Percentiles rank a stretch among this genome's conserved stretches.
phyloP scores from a whole-genome alignment of 2,888 invertebrate species.

The Mesoligia furuncula region DNA sequence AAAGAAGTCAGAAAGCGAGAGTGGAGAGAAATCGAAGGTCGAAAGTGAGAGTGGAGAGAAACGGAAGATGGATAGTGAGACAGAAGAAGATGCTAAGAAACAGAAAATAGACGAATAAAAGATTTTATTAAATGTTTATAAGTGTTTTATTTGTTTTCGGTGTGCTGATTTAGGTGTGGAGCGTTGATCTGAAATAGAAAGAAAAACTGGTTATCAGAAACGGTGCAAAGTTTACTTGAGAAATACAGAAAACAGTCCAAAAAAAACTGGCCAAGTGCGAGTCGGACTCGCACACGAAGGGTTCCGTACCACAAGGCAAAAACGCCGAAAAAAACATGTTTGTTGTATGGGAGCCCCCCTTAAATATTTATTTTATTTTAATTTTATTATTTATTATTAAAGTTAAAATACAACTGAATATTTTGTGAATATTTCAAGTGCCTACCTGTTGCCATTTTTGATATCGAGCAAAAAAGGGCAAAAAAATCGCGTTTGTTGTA shows the following conservation, averaged over 20 bases:
- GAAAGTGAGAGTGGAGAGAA: conserved; percentile 42
- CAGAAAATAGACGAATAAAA: conserved; percentile 60
- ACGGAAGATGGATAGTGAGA: conserved; percentile 48
- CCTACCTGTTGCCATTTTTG: too few species aligned
- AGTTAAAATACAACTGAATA: too few species aligned
- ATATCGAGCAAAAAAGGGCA: too few species aligned
- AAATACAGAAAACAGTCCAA: not conserved
- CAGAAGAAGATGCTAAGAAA: conserved; percentile 50
- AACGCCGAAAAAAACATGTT: too few species aligned
- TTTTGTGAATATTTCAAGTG: too few species aligned
- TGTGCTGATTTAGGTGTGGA: conserved; percentile 21
- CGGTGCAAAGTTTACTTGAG: not conserved
- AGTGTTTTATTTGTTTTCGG: conserved; percentile 58
- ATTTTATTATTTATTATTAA: too few species aligned
- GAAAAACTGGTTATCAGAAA: not conserved
- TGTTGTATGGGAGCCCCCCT: too few species aligned
- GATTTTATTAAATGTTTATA: conserved; percentile 18
- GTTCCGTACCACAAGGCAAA: too few species aligned
- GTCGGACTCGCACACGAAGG: too few species aligned
- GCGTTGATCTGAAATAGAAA: conserved; percentile 44
- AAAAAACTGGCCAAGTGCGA: too few species aligned
- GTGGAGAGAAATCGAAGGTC: conserved; percentile 14
- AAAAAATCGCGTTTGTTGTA: too few species aligned
- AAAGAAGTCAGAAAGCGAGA: conserved; percentile 16
- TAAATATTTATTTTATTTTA: too few species aligned